Evolutionary conservation across 2,888 invertebrate species (phyloP), one percentile per base, ranked within the genome.

Genomic region (Eristalinus aeneus): DNA sequence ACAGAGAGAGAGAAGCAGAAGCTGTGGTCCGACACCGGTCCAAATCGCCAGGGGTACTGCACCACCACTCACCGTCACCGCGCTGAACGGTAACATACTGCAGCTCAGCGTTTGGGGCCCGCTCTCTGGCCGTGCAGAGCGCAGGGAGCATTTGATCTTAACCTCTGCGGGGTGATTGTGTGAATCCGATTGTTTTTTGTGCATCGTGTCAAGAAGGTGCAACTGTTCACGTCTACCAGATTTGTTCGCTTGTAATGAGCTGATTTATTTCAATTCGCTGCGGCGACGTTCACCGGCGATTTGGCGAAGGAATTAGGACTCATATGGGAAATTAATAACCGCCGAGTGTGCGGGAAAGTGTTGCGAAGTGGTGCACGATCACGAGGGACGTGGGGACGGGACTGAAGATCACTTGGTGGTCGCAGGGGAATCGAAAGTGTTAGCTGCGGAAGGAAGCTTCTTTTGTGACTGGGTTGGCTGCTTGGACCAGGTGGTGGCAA

Each of bases 161-260:
- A 86, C 86, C 86, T 78, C 86, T 72, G 71, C 75, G 34, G 82
- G 86, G 77, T 82, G 86, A 86, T 82, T 86, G 86, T 86, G 86
- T 86, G 86, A 86, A 86, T 86, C 82, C 77, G 86, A 86, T 86
- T 82, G 82, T 82, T 86, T 85, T 84, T 73, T 72, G 58, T 81
- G 82, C 82, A 77, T 82, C 86, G 82, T 86, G 82, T 86, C 82
- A 86, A 71, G 82, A 82, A 82, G 86, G 86, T 86, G 86, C 81
- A 82, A 82, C 82, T 78, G 82, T 86, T 86, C 86, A 86, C 86
- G 86, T 86, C 82, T 78, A 82, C 86, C 82, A 86, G 74, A 86
- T 86, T 82, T 81, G 86, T 86, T 82, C 67, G 82, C 82, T 86
- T 82, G 86, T 86, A 86, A 86, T 86, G 86, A 86, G 86, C 86